Conservation (phyloP, 2,113 vertebrate species). For the Cervus canadensis region DNA sequence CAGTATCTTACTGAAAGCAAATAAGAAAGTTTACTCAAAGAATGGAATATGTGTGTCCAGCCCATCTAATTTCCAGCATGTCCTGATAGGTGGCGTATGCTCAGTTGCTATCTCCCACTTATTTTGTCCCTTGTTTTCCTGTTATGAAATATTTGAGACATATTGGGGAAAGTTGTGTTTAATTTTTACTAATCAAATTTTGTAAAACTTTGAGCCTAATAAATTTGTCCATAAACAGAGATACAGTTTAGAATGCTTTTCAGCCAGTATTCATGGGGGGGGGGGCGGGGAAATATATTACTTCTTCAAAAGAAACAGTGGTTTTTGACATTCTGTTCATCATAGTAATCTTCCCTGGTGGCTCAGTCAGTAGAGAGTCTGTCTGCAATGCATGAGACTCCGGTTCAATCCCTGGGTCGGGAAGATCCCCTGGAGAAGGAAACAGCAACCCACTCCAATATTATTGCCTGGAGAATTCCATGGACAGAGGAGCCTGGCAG, state of each 20-base stretch:
- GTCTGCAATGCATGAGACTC: not conserved
- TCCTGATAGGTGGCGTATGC: not conserved
- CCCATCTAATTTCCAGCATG: not conserved
- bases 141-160: conserved; percentile 11
- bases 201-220: not conserved
- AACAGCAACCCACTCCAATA: not conserved
- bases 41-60: not conserved
- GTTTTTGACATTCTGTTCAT: not conserved
- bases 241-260: not conserved
- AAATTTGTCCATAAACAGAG: not conserved
- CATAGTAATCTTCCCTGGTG: not conserved
- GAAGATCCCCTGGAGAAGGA: not conserved
- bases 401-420: not conserved
- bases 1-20: not conserved
- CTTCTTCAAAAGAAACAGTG: not conserved
- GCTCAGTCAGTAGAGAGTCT: not conserved
- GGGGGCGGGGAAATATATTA: not conserved
- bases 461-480: not conserved
- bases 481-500: not conserved
- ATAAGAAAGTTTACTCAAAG: conserved; percentile 9
- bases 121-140: not conserved
- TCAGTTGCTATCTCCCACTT: not conserved
- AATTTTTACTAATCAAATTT: conserved; percentile 16
- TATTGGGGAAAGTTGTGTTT: not conserved
- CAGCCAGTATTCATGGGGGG: not conserved